Conservation (phyloP, 1,140 invertebrate genomes). For the Heliothis subflexa region DNA sequence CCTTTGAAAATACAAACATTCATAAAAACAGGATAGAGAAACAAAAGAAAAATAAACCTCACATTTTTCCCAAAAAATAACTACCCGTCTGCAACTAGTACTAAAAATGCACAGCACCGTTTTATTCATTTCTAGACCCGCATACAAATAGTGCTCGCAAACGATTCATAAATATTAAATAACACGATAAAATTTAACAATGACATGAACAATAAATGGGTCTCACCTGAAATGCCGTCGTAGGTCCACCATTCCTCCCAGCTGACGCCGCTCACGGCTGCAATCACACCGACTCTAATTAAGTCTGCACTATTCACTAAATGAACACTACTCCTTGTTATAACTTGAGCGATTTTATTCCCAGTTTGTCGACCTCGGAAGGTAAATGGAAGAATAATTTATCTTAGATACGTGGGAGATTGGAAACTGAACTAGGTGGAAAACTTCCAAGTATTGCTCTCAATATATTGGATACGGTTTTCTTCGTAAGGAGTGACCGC, state of each 20-base stretch:
- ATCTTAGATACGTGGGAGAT: slow-evolving; percentile 5
- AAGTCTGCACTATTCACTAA: slow-evolving; percentile 73
- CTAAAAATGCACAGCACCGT: slow-evolving; percentile 2
- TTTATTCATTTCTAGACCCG: slow-evolving; percentile 24
- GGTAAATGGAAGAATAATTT: slow-evolving; percentile 7
- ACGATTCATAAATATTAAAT: slow-evolving; percentile 38
- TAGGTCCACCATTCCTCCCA: slow-evolving; percentile 98
- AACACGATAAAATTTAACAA: slow-evolving; percentile 44
- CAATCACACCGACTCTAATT: slow-evolving; percentile 82
- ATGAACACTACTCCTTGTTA: slow-evolving; percentile 56
- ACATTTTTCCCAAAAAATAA: neutral
- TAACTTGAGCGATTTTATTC: slow-evolving; percentile 36
- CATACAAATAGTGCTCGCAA: slow-evolving; percentile 28
- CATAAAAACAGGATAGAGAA: neutral
- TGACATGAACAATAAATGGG: slow-evolving; percentile 42
- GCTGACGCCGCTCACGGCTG: slow-evolving; percentile 88
- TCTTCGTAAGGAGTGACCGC: neutral
- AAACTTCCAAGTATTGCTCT: slow-evolving; percentile 2
- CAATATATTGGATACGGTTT: neutral
- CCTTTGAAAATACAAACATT: neutral
- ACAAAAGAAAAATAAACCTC: neutral
- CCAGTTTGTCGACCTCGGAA: slow-evolving; percentile 18
- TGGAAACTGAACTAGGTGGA: neutral
- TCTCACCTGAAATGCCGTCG: slow-evolving; percentile 96
- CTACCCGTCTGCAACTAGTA: neutral